Evolutionary conservation across 1,140 invertebrate species (phyloP), one percentile per base, ranked within the genome.

Genomic region (Penaeus vannamei): DNA sequence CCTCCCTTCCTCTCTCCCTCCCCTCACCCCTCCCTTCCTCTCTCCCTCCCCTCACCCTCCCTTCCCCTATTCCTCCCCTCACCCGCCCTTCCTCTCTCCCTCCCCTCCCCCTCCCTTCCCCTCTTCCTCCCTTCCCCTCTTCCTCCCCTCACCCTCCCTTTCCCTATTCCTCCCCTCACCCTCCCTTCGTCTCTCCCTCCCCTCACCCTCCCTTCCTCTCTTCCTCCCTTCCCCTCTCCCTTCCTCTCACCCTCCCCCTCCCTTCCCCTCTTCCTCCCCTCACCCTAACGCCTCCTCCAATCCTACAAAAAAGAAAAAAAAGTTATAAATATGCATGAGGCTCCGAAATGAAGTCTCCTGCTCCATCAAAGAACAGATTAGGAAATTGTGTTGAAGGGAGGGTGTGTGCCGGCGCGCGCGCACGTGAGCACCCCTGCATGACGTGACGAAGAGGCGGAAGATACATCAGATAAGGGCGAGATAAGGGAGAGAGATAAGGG

Each of bases 301-400:
- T 53, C n/a, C 36, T n/a, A 32, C 2, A 42, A 80, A 42, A 80
- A 42, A 53, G 23, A 53, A 53, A 59, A 61, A 85, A 77, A 84
- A 85, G 42, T 53, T 72, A 77, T 85, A 85, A 85, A 85, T 85
- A 85, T 85, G 84, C 84, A 85, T 76, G 69, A 64, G 69, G 22
- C 7, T 20, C 61, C 32, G 59, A 76, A 85, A 76, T 53, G 61
- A 85, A 85, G 61, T 69, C 26, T 59, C 53, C 17, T 10, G 53
- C 53, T 53, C 53, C 8, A 77, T 85, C 84, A 85, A 72, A 76
- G 84, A 62, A 53, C 53, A 53, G 53, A 53, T 53, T 53, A 53
- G 53, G 53, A 53, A 53, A 53, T 53, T 53, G 53, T 53, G 53
- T 53, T 53, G 53, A 53, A 14, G 53, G 53, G 53, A 53, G 53